Base-by-base conservation (phyloP, 2,797 vertebrate genomes). In the Schizopygopsis malacanthus region DNA sequence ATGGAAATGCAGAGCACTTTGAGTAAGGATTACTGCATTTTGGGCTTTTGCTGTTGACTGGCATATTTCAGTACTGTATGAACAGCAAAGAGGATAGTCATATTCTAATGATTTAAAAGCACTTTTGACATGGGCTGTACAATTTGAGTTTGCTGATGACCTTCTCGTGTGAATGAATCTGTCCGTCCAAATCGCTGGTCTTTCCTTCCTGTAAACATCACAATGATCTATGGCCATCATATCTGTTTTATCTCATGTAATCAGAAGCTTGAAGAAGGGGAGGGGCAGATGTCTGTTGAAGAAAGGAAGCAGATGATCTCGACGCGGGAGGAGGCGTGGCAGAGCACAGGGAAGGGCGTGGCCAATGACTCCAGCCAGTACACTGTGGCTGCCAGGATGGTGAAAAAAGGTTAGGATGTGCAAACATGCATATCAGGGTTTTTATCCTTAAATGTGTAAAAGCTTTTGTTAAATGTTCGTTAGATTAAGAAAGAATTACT, bases 321-420 rank as follows among this genome's bases (percentile, higher is more conserved):
- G 0, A 93, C 96, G 39, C 93, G 96, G 15, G 98, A 99, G 91
- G 98, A 99, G 59, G 97, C 97, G 79, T 99, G 98, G 98, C 98
- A 97, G 90, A 93, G 94, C 0, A 96, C 94, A 88, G 98, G 98
- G 80, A 95, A 93, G 88, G 98, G 98, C 59, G 98, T 96, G 8
- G 96, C 98, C 90, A 99, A 99, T 5, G 98, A 99, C 91, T 99
- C 98, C 52, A 95, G 95, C 0, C 98, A 99, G 92, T 99, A 99
- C 94, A 97, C 98, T 0, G 98, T 99, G 87, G 98, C 98, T 0
- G 96, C 97, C 1, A 96, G 97, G 18, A 99, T 99, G 98, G 96
- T 99, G 85, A 99, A 98, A 93, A 98, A 99, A 98, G 98, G 98
- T 99, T 87, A 91, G 96, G 2, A 67, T 1, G 15, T 13, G 22